These are phyloP conservation scores for Siniperca knerii DNA, from an alignment of 2,113 vertebrate species.

Conservation along the genomic window DNA sequence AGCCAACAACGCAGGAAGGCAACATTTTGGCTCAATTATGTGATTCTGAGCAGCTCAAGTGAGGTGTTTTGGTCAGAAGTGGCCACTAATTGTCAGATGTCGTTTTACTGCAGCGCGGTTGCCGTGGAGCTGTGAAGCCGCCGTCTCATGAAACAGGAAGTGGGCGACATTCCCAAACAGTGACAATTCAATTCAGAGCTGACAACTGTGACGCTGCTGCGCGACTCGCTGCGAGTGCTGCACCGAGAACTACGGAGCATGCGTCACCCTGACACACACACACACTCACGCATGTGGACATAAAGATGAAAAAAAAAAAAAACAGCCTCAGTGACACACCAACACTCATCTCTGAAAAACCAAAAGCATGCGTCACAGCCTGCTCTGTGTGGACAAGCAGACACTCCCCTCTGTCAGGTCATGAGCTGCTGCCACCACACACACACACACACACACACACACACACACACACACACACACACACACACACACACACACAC, in stretches of 20 bases:
- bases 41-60: slow-evolving; percentile 37
- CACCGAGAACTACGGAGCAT: background rate
- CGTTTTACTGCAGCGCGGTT: slow-evolving; percentile 26
- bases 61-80: slow-evolving; percentile 55
- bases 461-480: background rate
- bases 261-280: slow-evolving; percentile 2
- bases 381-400: slow-evolving; percentile 49
- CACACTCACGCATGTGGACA: slow-evolving; percentile 12
- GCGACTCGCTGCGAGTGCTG: background rate
- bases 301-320: background rate
- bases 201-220: slow-evolving; percentile 48
- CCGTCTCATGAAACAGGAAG: slow-evolving; percentile 48
- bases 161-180: slow-evolving; percentile 31
- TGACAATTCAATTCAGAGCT: slow-evolving; percentile 59
- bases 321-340: slow-evolving; percentile 18
- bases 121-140: slow-evolving; percentile 45
- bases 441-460: slow-evolving; percentile 7
- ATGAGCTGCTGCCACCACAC: slow-evolving; percentile 9
- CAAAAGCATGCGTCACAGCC: slow-evolving; percentile 68
- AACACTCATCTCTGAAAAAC: slow-evolving; percentile 46
- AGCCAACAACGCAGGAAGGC: background rate
- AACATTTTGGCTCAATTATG: slow-evolving; percentile 45
- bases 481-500: background rate
- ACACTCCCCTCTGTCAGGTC: slow-evolving; percentile 54
- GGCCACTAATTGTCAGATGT: slow-evolving; percentile 61